Base-by-base conservation (phyloP, 2,888 invertebrate genomes). In the Apamea monoglypha region DNA sequence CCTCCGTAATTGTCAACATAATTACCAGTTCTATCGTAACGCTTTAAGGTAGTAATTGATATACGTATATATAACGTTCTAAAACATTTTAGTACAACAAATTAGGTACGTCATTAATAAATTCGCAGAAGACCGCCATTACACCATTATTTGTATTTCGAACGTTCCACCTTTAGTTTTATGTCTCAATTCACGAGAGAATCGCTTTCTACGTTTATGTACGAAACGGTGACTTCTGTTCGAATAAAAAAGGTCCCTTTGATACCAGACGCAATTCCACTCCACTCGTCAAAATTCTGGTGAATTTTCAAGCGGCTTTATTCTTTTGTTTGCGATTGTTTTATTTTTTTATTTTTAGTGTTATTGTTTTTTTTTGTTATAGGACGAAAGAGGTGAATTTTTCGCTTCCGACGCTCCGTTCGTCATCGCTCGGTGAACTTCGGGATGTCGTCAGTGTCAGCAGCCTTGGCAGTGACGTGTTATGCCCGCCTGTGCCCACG, bases 311-410 rank as follows among this genome's bases (percentile, higher is more conserved):
- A 44, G 32, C 29, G 25, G 16, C 7, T 44, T 56, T 44, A 25
- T 70, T 70, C n/a, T 25, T 75, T 44, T 29, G 12, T 61, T 61
- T 71, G 18, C 40, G 18, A 56, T 70, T 16, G 5, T 59, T 76
- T 63, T 59, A n/a, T 47, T 81, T 16, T 40, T 16, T 6, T n/a
- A 32, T 36, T 67, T 40, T n/a, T n/a, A 53, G 16, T 64, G 21
- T 3, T 12, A 16, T 50, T 40, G 29, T 18, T 32, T 56, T 76
- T 0, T 69, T 74, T 63, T 74, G 21, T 63, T n/a, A 66, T 92
- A 97, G 97, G 95, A 97, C 97, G 3, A 96, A 96, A 88, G 97
- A 97, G 90, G 96, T 97, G 74, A 97, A 97, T 91, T 97, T 97
- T 88, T 96, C 97, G 1, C 92, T 97, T 82, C 96, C 96, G 1